Base-by-base conservation (phyloP, 1,140 invertebrate species). In the Hormaphis cornu region DNA sequence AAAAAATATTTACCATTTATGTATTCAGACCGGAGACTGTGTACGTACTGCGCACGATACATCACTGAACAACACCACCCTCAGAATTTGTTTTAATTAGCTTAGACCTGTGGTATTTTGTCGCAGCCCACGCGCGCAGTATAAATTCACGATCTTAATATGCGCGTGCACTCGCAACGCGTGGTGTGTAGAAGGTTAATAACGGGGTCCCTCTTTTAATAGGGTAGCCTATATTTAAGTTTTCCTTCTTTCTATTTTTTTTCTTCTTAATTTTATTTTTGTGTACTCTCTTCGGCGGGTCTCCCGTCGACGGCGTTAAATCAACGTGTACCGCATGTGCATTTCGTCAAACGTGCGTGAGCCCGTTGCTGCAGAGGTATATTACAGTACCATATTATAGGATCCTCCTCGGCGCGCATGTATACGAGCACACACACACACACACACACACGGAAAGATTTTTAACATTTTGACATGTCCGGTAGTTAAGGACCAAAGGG, bases 381-480 rank as follows among this genome's bases (percentile, higher is more conserved):
- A 30, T n/a, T n/a, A n/a, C n/a, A n/a, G n/a, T n/a, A n/a, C n/a
- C n/a, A n/a, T n/a, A n/a, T 58, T n/a, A 42, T 58, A 58, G 35
- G 24, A 58, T 58, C 33, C 35, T 58, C 54, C 33, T 37, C 8
- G n/a, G n/a, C n/a, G 42, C 42, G 42, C 42, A 46, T n/a, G n/a
- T n/a, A n/a, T n/a, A n/a, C n/a, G n/a, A n/a, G n/a, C n/a, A n/a
- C 14, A 3, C 10, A 48, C 24, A 48, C 30, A 58, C 14, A 44
- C 35, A 46, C 24, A 44, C 14, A 44, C 3, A 35, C 44, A 48
- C 8, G 10, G n/a, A 66, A 33, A 50, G 61, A 66, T 66, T 66
- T 66, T 66, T 66, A 66, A 66, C 61, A 66, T 66, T 66, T 66
- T 66, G 61, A 66, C 61, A 66, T 66, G 61, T 66, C 61, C 61